Conservation (phyloP, 2,888 invertebrate genomes). For the Nyleta sp. region DNA sequence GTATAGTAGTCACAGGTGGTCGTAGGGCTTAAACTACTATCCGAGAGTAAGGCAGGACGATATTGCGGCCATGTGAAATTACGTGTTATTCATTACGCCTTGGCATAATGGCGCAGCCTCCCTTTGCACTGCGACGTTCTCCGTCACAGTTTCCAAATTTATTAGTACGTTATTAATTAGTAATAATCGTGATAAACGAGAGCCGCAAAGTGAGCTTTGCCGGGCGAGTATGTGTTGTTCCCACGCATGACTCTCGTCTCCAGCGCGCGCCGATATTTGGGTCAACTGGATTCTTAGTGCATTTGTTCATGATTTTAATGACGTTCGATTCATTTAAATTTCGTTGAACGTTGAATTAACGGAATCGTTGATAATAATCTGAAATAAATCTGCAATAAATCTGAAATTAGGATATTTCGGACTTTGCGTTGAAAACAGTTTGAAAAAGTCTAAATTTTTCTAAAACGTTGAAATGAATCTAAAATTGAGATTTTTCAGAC, state of each 20-base stretch:
- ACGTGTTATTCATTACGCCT: constrained; percentile 52
- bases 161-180: constrained; percentile 59
- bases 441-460: no score
- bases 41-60: constrained; percentile 24
- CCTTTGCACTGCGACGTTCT: constrained; percentile 41
- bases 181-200: constrained; percentile 52
- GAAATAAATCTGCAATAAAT: no score
- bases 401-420: no score
- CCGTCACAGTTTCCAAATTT: constrained; percentile 44
- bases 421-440: no score
- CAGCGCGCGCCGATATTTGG: constrained; percentile 13
- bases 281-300: constrained; percentile 37
- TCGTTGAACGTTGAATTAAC: no score
- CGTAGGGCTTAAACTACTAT: constrained; percentile 52
- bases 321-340: no score
- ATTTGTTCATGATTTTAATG: neutral
- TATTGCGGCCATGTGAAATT: constrained; percentile 50
- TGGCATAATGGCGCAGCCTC: constrained; percentile 27
- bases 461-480: no score
- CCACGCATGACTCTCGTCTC: constrained; percentile 35
- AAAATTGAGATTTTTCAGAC: no score
- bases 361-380: no score
- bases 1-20: constrained; percentile 61
- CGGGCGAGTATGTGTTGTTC: constrained; percentile 22
- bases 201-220: constrained; percentile 21